These are phyloP conservation scores for Apotomis betuletana DNA, from an alignment of 2,888 invertebrate species.

Conservation along the genomic window DNA sequence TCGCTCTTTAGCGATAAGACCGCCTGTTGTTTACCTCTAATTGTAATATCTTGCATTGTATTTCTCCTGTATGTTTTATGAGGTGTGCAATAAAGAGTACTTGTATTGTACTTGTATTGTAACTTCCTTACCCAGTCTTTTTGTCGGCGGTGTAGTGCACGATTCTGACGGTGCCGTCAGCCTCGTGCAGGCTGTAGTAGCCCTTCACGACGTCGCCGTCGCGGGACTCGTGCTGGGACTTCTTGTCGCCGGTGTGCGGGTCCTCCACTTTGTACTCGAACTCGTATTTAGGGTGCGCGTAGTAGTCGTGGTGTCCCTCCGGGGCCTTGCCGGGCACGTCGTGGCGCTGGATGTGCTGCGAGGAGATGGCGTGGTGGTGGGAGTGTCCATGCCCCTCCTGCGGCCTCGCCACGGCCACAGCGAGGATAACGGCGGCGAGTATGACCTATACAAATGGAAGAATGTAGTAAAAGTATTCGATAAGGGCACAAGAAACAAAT, in stretches of 20 bases:
- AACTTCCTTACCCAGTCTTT: no score
- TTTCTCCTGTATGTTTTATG: no score
- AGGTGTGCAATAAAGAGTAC: no score
- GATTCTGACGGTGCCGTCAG: conserved; percentile 82
- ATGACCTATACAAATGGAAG: conserved; percentile 45
- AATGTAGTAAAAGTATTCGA: background rate
- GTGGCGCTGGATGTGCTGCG: conserved; percentile 52
- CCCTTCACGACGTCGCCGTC: conserved; percentile 83
- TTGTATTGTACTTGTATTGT: no score
- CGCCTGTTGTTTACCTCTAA: no score
- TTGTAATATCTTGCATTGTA: no score
- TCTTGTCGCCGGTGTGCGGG: conserved; percentile 83
- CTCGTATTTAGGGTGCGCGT: conserved; percentile 75
- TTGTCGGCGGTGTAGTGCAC: conserved; percentile 80
- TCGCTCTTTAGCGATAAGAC: no score
- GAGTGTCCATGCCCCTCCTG: conserved; percentile 46
- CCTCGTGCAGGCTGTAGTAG: conserved; percentile 80
- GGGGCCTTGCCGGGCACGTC: conserved; percentile 44
- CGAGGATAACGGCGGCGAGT: conserved; percentile 45
- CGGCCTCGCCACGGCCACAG: conserved; percentile 51
- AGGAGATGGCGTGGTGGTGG: conserved; percentile 44
- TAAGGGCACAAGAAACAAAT: no score
- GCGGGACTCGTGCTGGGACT: conserved; percentile 79
- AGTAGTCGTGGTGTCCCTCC: conserved; percentile 30
- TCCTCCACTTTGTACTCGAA: conserved; percentile 83